phyloP scores from a whole-genome alignment of 2,797 vertebrate species.

The Sebastes cheni region DNA sequence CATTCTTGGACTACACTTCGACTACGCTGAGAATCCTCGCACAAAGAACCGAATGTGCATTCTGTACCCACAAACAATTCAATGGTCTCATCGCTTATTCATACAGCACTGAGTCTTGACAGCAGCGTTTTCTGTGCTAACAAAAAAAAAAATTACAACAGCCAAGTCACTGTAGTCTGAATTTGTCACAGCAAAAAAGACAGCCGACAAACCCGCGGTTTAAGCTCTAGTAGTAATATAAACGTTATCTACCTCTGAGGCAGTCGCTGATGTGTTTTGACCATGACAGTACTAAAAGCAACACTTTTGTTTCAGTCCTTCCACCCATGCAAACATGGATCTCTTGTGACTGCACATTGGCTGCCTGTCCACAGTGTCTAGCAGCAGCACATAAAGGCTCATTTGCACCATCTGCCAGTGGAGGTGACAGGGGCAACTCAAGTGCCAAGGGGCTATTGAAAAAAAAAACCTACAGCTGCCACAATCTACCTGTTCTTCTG shows the following conservation, averaged over 20 bases:
- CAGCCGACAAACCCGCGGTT: constrained; percentile 26
- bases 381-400: constrained; percentile 47
- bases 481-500: constrained; percentile 32
- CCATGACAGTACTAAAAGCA: constrained; percentile 29
- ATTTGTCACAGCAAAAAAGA: constrained; percentile 33
- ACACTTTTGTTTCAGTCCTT: constrained; percentile 30
- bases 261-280: constrained; percentile 38
- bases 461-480: constrained; percentile 27
- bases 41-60: constrained; percentile 23
- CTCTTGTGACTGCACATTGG: constrained; percentile 28
- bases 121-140: constrained; percentile 15
- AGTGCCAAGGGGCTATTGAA: constrained; percentile 35
- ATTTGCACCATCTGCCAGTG: constrained; percentile 69
- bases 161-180: constrained; percentile 21
- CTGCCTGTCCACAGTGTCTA: constrained; percentile 18
- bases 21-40: not conserved
- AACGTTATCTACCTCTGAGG: constrained; percentile 10
- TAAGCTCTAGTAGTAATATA: constrained; percentile 5
- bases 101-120: constrained; percentile 40
- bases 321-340: constrained; percentile 12
- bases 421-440: constrained; percentile 46
- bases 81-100: constrained; percentile 64
- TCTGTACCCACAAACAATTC: constrained; percentile 43
- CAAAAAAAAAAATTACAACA: constrained; percentile 10
- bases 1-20: constrained; percentile 29